phyloP scores from a whole-genome alignment of 2,113 vertebrate genomes.

The Sinocyclocheilus rhinocerous region DNA sequence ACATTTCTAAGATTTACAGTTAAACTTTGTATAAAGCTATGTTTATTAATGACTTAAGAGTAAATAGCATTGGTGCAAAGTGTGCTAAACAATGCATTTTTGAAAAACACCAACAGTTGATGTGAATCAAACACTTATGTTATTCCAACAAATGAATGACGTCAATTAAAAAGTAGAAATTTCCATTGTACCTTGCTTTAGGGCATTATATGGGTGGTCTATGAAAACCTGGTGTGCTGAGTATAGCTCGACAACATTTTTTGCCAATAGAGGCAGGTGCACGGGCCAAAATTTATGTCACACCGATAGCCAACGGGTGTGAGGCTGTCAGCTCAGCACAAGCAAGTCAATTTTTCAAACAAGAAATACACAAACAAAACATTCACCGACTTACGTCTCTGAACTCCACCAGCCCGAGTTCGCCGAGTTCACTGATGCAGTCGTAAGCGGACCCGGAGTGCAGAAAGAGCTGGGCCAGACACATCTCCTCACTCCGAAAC shows the following conservation, averaged over 20 bases:
- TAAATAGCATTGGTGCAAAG: background rate
- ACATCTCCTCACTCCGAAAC: conserved; percentile 91
- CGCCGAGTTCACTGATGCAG: conserved; percentile 93
- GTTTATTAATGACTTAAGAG: background rate
- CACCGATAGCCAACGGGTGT: background rate
- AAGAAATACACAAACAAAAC: background rate
- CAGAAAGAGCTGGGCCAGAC: conserved; percentile 93
- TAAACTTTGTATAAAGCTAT: background rate
- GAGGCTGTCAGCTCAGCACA: background rate
- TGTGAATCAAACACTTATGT: background rate
- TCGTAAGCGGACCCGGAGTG: conserved; percentile 94
- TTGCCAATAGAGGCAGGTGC: no score
- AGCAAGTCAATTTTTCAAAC: background rate
- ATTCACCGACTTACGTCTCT: conserved; percentile 87
- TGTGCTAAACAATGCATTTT: background rate
- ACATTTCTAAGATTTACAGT: background rate
- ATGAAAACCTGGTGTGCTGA: no score
- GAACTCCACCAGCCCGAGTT: conserved; percentile 92
- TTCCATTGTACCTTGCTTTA: no score
- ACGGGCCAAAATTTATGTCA: no score
- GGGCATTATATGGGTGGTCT: no score
- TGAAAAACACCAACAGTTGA: background rate
- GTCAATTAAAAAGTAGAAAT: background rate
- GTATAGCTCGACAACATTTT: no score
- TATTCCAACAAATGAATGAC: background rate